Percentiles rank a stretch among this genome's conserved stretches.
Evolutionary conservation across 2,888 invertebrate genomes (phyloP).

Genomic region (Apodemia mormo): DNA sequence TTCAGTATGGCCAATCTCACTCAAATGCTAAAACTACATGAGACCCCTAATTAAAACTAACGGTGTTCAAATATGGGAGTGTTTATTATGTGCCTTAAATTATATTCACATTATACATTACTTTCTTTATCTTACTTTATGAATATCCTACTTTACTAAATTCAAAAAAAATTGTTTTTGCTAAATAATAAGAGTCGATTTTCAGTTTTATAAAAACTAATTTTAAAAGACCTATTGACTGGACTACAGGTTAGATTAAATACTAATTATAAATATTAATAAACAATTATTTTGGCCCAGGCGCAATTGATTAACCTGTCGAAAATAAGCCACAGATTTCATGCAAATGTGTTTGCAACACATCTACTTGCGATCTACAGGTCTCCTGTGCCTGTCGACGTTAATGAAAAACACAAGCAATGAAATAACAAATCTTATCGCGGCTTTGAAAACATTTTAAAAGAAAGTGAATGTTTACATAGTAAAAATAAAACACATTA

Average conservation of each 20-base stretch:
- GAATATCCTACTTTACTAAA: not conserved
- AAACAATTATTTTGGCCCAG: not conserved
- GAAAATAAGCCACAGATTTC: not conserved
- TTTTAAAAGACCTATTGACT: slow-evolving; percentile 10
- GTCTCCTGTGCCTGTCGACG: too few species aligned
- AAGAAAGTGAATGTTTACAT: too few species aligned
- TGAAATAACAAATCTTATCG: too few species aligned
- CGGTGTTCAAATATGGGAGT: not conserved
- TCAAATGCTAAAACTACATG: not conserved
- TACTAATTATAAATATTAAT: not conserved
- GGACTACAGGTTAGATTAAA: slow-evolving; percentile 7
- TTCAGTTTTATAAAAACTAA: slow-evolving; percentile 1
- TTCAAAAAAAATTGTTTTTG: not conserved
- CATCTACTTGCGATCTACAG: too few species aligned
- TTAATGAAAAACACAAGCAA: too few species aligned
- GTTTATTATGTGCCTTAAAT: not conserved
- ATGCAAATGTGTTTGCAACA: not conserved
- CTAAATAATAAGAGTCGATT: not conserved
- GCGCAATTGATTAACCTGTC: not conserved
- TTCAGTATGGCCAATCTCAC: not conserved
- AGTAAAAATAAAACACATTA: too few species aligned
- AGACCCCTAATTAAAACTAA: not conserved
- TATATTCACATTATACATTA: not conserved
- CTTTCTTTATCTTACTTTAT: not conserved
- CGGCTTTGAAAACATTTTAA: too few species aligned